Evolutionary conservation across 2,888 invertebrate species (phyloP).

Genomic region (Apamea sordens): DNA sequence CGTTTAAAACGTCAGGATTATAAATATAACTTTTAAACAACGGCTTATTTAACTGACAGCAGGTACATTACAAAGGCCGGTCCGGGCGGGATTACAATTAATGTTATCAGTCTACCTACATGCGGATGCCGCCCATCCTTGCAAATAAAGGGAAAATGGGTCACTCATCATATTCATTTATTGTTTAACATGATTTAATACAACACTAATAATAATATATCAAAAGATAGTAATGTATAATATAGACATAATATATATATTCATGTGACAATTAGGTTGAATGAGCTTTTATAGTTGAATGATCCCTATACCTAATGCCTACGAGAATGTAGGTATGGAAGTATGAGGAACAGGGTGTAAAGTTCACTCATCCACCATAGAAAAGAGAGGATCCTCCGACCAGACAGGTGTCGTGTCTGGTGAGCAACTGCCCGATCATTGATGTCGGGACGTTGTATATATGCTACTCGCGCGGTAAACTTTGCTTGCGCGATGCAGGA

Average conservation of each 20-base stretch:
- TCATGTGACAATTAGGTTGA: neutral
- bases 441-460: too few relatives aligned
- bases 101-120: constrained; percentile 23
- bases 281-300: neutral
- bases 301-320: neutral
- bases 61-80: constrained; percentile 29
- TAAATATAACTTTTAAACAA: constrained; percentile 32
- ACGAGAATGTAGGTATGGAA: neutral
- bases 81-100: constrained; percentile 33
- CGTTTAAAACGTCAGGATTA: constrained; percentile 26
- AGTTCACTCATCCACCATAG: too few relatives aligned
- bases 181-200: constrained; percentile 15
- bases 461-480: too few relatives aligned
- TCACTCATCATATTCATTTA: constrained; percentile 17
- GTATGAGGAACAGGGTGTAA: too few relatives aligned
- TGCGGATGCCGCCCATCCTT: constrained; percentile 20
- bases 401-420: too few relatives aligned
- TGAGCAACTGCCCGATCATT: too few relatives aligned
- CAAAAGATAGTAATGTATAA: neutral
- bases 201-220: neutral
- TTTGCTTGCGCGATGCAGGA: too few relatives aligned
- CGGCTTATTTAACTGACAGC: constrained; percentile 38
- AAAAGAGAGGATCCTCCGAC: too few relatives aligned
- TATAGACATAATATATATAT: neutral
- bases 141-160: constrained; percentile 30